These are phyloP conservation scores for Drosophila kurseongensis DNA, from an alignment of 1,140 invertebrate genomes.

Conservation along the genomic window DNA sequence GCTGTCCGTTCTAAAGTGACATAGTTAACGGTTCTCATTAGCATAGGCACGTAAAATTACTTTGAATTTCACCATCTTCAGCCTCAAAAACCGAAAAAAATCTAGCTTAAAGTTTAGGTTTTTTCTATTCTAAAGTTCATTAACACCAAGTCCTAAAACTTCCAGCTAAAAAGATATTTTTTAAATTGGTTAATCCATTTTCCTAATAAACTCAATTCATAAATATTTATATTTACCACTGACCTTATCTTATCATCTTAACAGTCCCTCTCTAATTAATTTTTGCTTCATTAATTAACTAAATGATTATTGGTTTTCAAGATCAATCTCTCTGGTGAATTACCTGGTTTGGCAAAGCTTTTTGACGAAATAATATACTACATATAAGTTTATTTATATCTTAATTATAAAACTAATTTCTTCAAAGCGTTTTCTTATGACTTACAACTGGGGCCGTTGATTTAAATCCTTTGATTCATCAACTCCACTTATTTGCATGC, in stretches of 20 bases:
- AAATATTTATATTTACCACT: conserved; percentile 1
- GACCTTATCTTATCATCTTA: conserved; percentile 26
- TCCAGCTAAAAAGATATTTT: background rate
- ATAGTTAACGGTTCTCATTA: conserved; percentile 29
- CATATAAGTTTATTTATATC: no score
- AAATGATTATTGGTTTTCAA: conserved; percentile 15
- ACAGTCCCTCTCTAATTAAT: conserved; percentile 8
- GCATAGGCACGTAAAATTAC: conserved; percentile 27
- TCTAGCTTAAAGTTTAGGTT: conserved; percentile 1
- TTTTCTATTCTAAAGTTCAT: conserved; percentile 9
- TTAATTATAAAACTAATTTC: background rate
- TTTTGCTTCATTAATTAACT: conserved; percentile 10
- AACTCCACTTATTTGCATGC: no score
- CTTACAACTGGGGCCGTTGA: no score
- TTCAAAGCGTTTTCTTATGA: no score
- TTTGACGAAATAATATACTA: background rate
- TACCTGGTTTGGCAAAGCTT: background rate
- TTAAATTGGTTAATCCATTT: conserved; percentile 7
- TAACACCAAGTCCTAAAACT: conserved; percentile 11
- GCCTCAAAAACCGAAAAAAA: conserved; percentile 3
- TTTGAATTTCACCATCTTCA: conserved; percentile 26
- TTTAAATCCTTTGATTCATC: no score
- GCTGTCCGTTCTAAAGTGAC: conserved; percentile 30
- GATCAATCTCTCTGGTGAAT: conserved; percentile 1
- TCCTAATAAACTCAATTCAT: conserved; percentile 8